Evolutionary conservation across 2,113 vertebrate species (phyloP).

Genomic region (Atractosteus spatula): DNA sequence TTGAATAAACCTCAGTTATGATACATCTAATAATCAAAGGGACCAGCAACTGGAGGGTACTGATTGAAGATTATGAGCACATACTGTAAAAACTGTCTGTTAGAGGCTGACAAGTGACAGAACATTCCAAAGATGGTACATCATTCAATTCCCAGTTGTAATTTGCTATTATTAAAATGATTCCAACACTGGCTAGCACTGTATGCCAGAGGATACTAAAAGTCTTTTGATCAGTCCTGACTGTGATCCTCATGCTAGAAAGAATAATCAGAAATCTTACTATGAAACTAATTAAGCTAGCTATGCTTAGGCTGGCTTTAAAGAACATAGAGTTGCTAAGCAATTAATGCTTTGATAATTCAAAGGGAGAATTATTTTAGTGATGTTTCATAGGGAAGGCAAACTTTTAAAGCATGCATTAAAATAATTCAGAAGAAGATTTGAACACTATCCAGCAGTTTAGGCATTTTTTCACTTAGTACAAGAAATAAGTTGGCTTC

Average conservation of each 20-base stretch:
- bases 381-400: neutral
- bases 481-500: neutral
- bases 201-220: neutral
- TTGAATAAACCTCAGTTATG: too few relatives aligned
- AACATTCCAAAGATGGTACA: neutral
- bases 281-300: neutral
- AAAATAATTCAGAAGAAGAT: neutral
- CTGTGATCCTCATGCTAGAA: neutral
- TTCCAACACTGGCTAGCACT: neutral
- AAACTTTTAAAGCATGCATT: neutral
- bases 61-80: neutral
- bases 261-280: slow-evolving; percentile 3
- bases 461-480: neutral
- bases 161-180: neutral
- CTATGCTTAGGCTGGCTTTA: neutral
- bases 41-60: too few relatives aligned
- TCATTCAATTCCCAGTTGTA: neutral
- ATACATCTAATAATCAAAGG: too few relatives aligned
- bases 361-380: neutral
- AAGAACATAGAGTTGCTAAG: neutral
- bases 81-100: neutral
- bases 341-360: neutral
- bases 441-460: neutral
- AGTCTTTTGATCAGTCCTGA: neutral
- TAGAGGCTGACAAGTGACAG: neutral